Base-by-base conservation (phyloP, 2,113 vertebrate genomes). In the Lasiurus cinereus region DNA sequence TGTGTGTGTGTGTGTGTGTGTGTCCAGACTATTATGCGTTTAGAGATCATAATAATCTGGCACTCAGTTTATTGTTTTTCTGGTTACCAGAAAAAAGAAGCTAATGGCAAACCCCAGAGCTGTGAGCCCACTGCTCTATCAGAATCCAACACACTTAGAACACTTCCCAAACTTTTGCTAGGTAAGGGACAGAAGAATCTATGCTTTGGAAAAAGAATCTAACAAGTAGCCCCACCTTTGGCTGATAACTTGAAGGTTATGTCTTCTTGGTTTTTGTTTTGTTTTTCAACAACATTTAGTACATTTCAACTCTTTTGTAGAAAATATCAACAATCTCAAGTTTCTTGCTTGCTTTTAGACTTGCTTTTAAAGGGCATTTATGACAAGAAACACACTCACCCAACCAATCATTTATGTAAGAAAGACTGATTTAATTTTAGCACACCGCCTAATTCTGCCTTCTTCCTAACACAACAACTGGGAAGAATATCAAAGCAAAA, bases 401-500 rank as follows among this genome's bases (percentile, higher is more conserved):
- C 31, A 93, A 82, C 9, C 33, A 24, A 85, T 70, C 50, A 76
- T 95, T 96, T 95, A 79, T 76, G 31, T 92, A 88, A 97, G 91
- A 95, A 94, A 94, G 64, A 90, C 76, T 76, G 43, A 93, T 95
- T 62, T 89, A 66, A 64, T 94, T 95, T 93, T 69, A 94, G 70
- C 43, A 33, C 39, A 50, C 82, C 95, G 64, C 56, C 86, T 93
- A 96, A 95, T 80, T 92, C 92, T 95, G 50, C 74, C 39, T 95
- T 95, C 86, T 90, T 83, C 85, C 78, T 94, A 72, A 93, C 90
- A 94, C 31, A 94, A 87, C 48, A 91, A 84, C 66, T 90, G 46
- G 92, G 50, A 90, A 90, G 90, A 80, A 43, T 92, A 94, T 93
- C 89, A 96, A 96, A 96, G 92, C 82, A 93, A 97, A 96, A 95